Evolutionary conservation across 2,888 invertebrate species (phyloP).

Genomic region (Scaptomyza flava): DNA sequence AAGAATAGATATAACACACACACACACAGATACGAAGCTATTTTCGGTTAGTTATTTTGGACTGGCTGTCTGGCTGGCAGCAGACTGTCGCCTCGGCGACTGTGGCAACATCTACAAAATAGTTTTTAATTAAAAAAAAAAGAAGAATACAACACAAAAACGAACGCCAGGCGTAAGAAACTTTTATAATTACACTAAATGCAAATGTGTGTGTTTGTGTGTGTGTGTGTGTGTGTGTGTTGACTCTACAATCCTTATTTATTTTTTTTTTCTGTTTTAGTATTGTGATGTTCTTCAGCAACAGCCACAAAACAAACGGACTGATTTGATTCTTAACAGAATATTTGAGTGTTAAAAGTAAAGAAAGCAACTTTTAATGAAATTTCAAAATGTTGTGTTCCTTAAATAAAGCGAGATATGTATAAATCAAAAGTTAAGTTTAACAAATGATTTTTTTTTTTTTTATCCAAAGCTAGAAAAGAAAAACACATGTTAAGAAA

Average conservation of each 20-base stretch:
- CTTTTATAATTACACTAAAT: slow-evolving; percentile 80
- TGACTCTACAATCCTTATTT: neutral
- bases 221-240: slow-evolving; percentile 26
- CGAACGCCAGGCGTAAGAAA: slow-evolving; percentile 48
- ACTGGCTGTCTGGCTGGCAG: neutral
- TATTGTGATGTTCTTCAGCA: slow-evolving; percentile 25
- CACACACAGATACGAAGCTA: slow-evolving; percentile 39
- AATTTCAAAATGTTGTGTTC: neutral
- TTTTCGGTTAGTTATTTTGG: slow-evolving; percentile 59
- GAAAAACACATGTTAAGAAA: neutral
- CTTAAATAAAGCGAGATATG: too few relatives aligned
- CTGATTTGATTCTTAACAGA: slow-evolving; percentile 7
- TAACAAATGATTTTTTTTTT: too few relatives aligned
- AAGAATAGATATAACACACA: slow-evolving; percentile 34
- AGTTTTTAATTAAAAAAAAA: slow-evolving; percentile 77
- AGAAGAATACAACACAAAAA: slow-evolving; percentile 54
- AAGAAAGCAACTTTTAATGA: neutral
- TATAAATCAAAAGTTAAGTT: too few relatives aligned
- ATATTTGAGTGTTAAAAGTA: slow-evolving; percentile 12
- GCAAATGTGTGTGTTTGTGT: slow-evolving; percentile 58
- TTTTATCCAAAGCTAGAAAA: neutral
- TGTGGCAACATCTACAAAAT: slow-evolving; percentile 68
- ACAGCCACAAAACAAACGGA: slow-evolving; percentile 21
- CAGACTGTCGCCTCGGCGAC: slow-evolving; percentile 34
- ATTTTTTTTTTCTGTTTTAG: slow-evolving; percentile 20